These are phyloP conservation scores for Montipora cactus DNA, from an alignment of 64 coral and sea anemone species.

Conservation along the genomic window DNA sequence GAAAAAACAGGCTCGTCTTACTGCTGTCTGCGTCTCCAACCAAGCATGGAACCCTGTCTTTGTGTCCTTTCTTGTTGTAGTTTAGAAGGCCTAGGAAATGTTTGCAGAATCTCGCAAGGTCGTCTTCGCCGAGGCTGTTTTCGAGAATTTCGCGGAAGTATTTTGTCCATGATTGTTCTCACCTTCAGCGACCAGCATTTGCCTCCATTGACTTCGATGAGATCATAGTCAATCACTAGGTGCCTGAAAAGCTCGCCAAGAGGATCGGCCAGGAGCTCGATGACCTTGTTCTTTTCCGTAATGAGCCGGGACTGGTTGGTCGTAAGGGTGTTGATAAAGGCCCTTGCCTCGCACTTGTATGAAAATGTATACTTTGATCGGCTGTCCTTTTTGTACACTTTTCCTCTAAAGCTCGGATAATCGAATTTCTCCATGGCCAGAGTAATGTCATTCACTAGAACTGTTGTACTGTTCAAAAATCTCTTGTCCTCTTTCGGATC, in stretches of 20 bases:
- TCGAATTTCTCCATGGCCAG: background rate
- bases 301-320: background rate
- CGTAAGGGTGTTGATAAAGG: conserved; percentile 60
- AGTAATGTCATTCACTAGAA: background rate
- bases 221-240: background rate
- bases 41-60: conserved; percentile 19
- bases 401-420: background rate
- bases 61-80: conserved; percentile 24
- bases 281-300: background rate
- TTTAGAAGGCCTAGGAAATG: conserved; percentile 18
- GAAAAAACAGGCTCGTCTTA: conserved; percentile 45
- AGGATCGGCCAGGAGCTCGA: background rate
- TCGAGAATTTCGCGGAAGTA: conserved; percentile 7
- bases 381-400: background rate
- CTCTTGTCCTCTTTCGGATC: background rate
- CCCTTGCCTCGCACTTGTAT: conserved; percentile 58
- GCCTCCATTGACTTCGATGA: no score
- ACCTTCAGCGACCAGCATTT: no score
- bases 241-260: background rate
- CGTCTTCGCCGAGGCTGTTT: background rate
- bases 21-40: conserved; percentile 23
- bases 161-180: background rate
- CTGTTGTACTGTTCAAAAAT: background rate
- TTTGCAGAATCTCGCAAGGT: conserved; percentile 1
- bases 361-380: background rate